Evolutionary conservation across 1,140 invertebrate species (phyloP), one percentile per base, ranked within the genome.

Genomic region (Bradysia coprophila): DNA sequence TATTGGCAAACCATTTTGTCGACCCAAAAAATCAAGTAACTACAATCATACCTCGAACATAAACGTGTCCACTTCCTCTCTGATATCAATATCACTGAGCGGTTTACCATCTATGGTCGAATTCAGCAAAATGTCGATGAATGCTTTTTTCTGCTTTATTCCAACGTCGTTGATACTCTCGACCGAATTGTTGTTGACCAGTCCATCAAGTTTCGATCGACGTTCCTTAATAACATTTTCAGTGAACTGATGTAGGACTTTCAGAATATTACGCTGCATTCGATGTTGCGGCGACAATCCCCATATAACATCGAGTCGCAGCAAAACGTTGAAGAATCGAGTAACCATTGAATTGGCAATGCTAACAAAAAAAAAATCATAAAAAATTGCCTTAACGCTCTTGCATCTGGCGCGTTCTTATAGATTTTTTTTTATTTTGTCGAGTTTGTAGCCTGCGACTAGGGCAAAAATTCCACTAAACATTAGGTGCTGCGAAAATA

Each of bases 1-100:
- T 36, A 36, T 11, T 36, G 6, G 10, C n/a, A 36, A 36, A 28
- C 24, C 13, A 28, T 8, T 8, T 8, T 28, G 24, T 8, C 24
- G 6, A 28, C 24, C 24, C 6, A 28, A 28, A 28, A 28, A 8
- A 28, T 28, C 13, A 8, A 13, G 6, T 13, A 6, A 28, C 24
- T 8, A 28, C 13, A 28, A 28, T 28, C 13, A 28, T 46, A 82
- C 81, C 61, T 71, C 76, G 63, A 84, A 83, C 72, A 82, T 78
- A 51, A 83, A 81, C 0, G 80, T 83, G 45, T 82, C 74, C 0
- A 81, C 75, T 62, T 81, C 75, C 58, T 81, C 74, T 43, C 68
- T 52, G 10, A 88, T 75, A 49, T 78, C 75, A 32, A 68, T 52
- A 47, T 78, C 67, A 13, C 66, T 72, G 21, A 84, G 55, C 0